Evolutionary conservation across 2,888 invertebrate species (phyloP).

Genomic region (Dolichopus griseipennis): DNA sequence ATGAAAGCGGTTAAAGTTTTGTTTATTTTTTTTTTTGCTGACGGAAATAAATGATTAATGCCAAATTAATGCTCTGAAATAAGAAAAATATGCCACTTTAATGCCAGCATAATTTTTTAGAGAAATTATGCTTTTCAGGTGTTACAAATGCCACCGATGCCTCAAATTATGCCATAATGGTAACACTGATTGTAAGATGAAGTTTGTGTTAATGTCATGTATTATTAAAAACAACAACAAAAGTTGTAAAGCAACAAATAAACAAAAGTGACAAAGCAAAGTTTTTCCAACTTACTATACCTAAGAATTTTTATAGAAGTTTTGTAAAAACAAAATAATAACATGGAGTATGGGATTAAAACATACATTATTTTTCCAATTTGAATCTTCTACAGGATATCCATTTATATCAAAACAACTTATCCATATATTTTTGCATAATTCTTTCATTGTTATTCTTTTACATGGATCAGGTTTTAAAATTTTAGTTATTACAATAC

Average conservation of each 20-base stretch:
- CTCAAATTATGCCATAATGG: too few relatives aligned
- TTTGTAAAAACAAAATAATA: neutral
- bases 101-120: too few relatives aligned
- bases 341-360: neutral
- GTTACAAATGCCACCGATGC: too few relatives aligned
- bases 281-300: neutral
- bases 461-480: constrained; percentile 24
- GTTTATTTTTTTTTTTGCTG: too few relatives aligned
- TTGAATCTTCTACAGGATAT: constrained; percentile 20
- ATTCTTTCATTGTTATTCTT: constrained; percentile 24
- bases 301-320: too few relatives aligned
- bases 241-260: too few relatives aligned
- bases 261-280: neutral
- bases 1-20: too few relatives aligned
- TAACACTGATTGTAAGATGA: too few relatives aligned
- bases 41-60: too few relatives aligned
- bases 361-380: constrained; percentile 21
- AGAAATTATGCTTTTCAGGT: too few relatives aligned
- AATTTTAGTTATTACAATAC: constrained; percentile 23
- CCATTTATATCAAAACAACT: constrained; percentile 17
- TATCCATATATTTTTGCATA: constrained; percentile 25
- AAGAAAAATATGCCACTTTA: too few relatives aligned
- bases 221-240: neutral
- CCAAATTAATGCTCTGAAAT: too few relatives aligned
- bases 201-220: neutral